Base-by-base conservation (phyloP, 2,888 invertebrate species). In the Agriopis marginaria region DNA sequence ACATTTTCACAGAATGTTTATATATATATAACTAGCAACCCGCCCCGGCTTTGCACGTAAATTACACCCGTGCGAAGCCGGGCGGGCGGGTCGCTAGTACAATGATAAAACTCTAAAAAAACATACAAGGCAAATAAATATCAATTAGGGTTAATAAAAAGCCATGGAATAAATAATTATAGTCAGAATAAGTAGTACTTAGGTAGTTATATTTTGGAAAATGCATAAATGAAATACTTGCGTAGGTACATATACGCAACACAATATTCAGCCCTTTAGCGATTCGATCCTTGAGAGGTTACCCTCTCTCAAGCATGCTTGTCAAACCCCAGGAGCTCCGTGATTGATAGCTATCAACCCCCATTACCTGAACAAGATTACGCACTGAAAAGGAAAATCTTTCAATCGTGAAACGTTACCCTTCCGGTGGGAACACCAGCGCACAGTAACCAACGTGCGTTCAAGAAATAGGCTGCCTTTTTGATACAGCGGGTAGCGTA, bases 341-440 rank as follows among this genome's bases (percentile, higher is more conserved):
- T 80, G 83, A 82, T 82, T 82, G 79, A 82, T 82, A 76, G 67
- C 71, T 69, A 75, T 80, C 77, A 77, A 78, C 81, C 75, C 59
- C 74, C 74, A 77, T 78, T 72, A 76, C 74, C 73, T 58, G 63
- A 64, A 70, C 69, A 79, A 78, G 79, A 83, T 83, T 82, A 79
- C 80, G 79, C 81, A 80, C 74, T 83, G 76, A 75, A 77, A 75
- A 78, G 78, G 79, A 84, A 84, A 81, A 72, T 72, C 76, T 61
- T 76, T 81, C 80, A 77, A 56, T 75, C 68, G 75, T 79, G 76
- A 77, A 76, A 51, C 40, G 58, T 68, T 61, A 53, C 69, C 71
- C 74, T 72, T 65, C 71, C 12, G 62, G 66, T 55, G 56, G 59
- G 47, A 50, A 39, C 62, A 45, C 8, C 55, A 45, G 45, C 7